Evolutionary conservation across 2,888 invertebrate species (phyloP).

Genomic region (Neoitamus cyanurus): DNA sequence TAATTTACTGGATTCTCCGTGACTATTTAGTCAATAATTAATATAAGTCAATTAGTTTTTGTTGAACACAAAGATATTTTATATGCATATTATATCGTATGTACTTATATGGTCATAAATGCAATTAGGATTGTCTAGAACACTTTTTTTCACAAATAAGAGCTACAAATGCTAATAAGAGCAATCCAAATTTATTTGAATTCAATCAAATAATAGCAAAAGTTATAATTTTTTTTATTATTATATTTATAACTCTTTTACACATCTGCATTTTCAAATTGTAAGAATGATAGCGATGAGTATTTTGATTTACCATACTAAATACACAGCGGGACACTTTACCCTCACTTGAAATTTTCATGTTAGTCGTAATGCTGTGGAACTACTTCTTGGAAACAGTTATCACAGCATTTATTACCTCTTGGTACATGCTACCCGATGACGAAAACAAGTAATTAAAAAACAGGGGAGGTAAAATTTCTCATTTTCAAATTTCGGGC

Average conservation of each 20-base stretch:
- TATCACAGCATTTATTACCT: too few species aligned
- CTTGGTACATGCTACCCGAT: too few species aligned
- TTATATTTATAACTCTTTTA: slow-evolving; percentile 40
- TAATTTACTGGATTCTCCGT: neutral
- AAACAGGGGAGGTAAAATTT: too few species aligned
- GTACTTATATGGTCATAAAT: slow-evolving; percentile 7
- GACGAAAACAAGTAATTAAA: too few species aligned
- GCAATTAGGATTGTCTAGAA: neutral
- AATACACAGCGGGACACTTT: too few species aligned
- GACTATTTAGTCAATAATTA: neutral
- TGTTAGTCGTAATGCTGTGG: too few species aligned
- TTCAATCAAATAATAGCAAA: slow-evolving; percentile 15
- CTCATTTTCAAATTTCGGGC: too few species aligned
- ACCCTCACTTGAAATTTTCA: too few species aligned
- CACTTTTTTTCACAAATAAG: neutral
- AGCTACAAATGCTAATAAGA: slow-evolving; percentile 1
- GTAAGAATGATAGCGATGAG: slow-evolving; percentile 36
- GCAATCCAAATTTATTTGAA: neutral
- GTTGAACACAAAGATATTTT: neutral
- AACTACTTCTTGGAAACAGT: too few species aligned
- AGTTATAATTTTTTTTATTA: too few species aligned
- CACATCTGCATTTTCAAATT: slow-evolving; percentile 42
- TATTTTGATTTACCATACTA: slow-evolving; percentile 12
- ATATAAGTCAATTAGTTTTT: neutral
- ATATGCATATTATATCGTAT: too few species aligned